Evolutionary conservation across 2,113 vertebrate genomes (phyloP).

Genomic region (human): GRCh38 chr9:68634501-68635000

Average conservation of each 20-base stretch:
- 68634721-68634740: neutral
- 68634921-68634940: neutral
- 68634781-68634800: neutral
- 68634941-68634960: neutral
- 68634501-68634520: neutral
- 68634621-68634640: neutral
- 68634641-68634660: neutral
- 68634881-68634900: neutral
- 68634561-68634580: neutral
- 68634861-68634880: neutral
- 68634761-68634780: neutral
- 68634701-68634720: neutral
- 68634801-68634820: neutral
- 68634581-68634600: no score
- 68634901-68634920: no score
- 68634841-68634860: neutral
- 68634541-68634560: neutral
- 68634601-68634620: accelerated
- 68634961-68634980: no score
- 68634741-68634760: neutral
- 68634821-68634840: neutral
- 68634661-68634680: neutral
- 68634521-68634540: neutral
- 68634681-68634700: neutral
- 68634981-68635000: neutral